Percentiles rank a stretch among this genome's conserved stretches.
Evolutionary conservation across 2,888 invertebrate species (phyloP).

Genomic region (Linyphia triangularis): DNA sequence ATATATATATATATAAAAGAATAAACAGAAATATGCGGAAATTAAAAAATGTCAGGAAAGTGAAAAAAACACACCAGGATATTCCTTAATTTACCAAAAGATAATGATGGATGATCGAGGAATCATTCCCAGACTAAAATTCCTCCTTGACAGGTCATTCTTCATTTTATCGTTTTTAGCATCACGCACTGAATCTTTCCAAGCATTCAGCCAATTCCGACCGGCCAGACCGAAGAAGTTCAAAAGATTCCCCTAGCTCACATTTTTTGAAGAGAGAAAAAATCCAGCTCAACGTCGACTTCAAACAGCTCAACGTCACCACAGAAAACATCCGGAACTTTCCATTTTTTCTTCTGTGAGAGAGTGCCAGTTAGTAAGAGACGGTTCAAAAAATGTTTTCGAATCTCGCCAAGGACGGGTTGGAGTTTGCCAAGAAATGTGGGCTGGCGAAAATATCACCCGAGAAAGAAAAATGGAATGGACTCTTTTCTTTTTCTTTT

Average conservation of each 20-base stretch:
- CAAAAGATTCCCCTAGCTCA: neutral
- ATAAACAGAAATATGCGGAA: too few relatives aligned
- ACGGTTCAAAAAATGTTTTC: neutral
- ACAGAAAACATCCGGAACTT: neutral
- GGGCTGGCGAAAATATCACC: neutral
- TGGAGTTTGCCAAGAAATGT: neutral
- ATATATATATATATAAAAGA: too few relatives aligned
- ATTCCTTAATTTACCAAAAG: neutral
- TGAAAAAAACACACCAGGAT: too few relatives aligned
- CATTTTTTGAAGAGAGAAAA: neutral
- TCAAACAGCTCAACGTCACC: neutral
- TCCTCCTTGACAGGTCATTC: neutral
- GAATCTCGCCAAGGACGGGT: neutral
- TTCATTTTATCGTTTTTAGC: neutral
- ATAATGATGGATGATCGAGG: neutral
- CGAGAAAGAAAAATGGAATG: neutral
- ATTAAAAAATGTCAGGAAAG: too few relatives aligned
- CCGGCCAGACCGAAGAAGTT: neutral
- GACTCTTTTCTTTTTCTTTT: neutral
- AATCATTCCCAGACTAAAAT: neutral
- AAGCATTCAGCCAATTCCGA: too few relatives aligned
- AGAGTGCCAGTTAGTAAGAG: neutral
- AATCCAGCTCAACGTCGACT: neutral
- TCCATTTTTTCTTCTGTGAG: neutral
- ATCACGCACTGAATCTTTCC: neutral